phyloP scores from a whole-genome alignment of 2,797 vertebrate species.

The Ficedula albicollis region DNA sequence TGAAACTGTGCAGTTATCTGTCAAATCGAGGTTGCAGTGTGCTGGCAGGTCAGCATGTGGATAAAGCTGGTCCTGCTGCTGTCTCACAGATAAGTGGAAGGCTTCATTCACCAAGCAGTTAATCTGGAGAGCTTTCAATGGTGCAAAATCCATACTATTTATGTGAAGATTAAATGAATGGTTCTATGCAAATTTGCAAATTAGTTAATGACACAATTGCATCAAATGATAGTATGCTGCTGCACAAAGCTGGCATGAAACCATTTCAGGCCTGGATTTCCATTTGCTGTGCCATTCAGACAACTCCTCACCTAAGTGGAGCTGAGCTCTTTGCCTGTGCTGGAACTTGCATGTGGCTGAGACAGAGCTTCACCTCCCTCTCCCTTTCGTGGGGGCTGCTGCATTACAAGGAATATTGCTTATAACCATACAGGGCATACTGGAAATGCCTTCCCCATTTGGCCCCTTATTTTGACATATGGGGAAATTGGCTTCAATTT shows the following conservation, averaged over 20 bases:
- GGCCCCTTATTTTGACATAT: background rate
- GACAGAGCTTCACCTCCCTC: background rate
- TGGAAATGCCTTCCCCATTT: background rate
- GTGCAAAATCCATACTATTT: conserved; percentile 8
- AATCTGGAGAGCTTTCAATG: conserved; percentile 27
- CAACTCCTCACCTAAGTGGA: background rate
- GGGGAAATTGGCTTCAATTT: background rate
- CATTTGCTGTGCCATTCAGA: background rate
- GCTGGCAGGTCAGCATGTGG: background rate
- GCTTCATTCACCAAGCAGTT: conserved; percentile 29
- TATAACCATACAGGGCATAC: background rate
- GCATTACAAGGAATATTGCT: background rate
- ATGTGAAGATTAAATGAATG: conserved; percentile 53
- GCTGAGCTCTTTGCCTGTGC: background rate
- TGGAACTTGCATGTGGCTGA: background rate
- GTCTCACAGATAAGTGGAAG: conserved; percentile 4
- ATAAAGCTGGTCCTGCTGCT: conserved; percentile 11
- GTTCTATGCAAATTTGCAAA: conserved; percentile 42
- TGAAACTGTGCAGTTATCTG: background rate
- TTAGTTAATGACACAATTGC: conserved; percentile 55
- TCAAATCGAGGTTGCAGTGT: background rate
- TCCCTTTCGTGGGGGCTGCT: background rate
- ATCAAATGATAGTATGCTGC: conserved; percentile 25
- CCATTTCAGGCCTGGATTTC: background rate
- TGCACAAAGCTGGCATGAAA: conserved; percentile 9